Evolutionary conservation across 2,888 invertebrate genomes (phyloP), one percentile per base, ranked within the genome.

Genomic region (Lycia hirtaria): DNA sequence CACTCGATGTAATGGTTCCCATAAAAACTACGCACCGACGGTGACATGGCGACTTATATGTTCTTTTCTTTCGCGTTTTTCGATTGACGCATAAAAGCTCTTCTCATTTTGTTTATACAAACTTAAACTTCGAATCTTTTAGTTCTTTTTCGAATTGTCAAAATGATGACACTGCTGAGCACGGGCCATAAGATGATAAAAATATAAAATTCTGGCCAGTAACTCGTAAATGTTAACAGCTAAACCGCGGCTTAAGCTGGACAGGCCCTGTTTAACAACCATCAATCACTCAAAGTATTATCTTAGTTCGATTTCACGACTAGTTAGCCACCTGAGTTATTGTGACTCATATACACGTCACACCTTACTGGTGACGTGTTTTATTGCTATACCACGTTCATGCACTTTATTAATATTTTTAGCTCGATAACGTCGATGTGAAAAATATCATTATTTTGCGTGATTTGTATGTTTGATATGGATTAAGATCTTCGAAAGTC

Each of bases 241-340:
- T 19, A 22, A 43, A 32, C 43, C 37, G 26, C 35, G 17, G 14
- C 14, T 17, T 45, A 51, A 51, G 20, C 38, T 50, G 33, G 19
- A 10, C 24, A 24, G 26, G 28, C 19, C 33, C 45, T 24, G 41
- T 37, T 49, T 38, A 28, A 51, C 40, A 32, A 30, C 10, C 37
- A 53, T 53, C 30, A 52, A 53, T 48, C 52, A 52, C n/a, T 10
- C 35, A 38, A 52, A 43, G 56, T 30, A 38, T n/a, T 44, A 56
- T 47, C 41, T 57, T 38, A 48, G 47, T 52, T 52, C 48, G 48
- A 53, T 53, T 57, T 57, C 30, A 35, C 41, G 26, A 35, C 51
- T 47, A 37, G 41, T 52, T 47, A 48, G 35, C 32, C 37, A 48
- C 52, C 45, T 56, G 14, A 44, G 35, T 56, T 40, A 15, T 32